These are phyloP conservation scores for Pollenia griseotomentosa DNA, from an alignment of 2,888 invertebrate species.

Conservation along the genomic window DNA sequence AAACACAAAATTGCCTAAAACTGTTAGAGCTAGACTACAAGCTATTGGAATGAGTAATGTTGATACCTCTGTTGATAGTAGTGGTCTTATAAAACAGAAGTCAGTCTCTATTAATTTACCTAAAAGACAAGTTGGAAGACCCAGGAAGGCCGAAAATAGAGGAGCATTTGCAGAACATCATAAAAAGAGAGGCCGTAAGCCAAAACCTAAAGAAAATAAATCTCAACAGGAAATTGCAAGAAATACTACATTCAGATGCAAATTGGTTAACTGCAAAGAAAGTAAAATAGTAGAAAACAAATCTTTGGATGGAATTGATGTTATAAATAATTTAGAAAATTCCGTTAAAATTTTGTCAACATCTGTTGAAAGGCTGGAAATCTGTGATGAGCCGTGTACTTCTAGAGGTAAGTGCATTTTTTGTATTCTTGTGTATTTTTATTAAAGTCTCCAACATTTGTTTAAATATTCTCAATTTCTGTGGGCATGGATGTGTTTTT, in stretches of 20 bases:
- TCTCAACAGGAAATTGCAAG: neutral
- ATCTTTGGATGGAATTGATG: neutral
- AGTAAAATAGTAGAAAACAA: neutral
- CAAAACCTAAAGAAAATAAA: neutral
- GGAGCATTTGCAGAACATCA: neutral
- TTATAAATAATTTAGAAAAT: slow-evolving; percentile 7
- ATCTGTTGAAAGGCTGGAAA: slow-evolving; percentile 46
- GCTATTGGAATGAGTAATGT: neutral
- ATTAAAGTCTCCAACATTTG: neutral
- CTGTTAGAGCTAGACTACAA: slow-evolving; percentile 8
- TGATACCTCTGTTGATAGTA: neutral
- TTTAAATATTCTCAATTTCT: no score
- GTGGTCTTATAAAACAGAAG: neutral
- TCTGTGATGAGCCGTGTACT: neutral
- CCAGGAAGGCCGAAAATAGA: slow-evolving; percentile 22
- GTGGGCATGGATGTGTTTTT: no score
- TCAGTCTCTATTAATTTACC: neutral
- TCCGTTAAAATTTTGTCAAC: slow-evolving; percentile 27
- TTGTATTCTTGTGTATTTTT: neutral
- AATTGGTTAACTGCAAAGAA: neutral
- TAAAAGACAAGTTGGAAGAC: slow-evolving; percentile 46
- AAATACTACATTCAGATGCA: neutral
- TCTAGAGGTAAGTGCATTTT: slow-evolving; percentile 45
- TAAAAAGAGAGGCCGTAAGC: slow-evolving; percentile 39
- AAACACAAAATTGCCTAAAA: neutral